Evolutionary conservation across 2,113 vertebrate genomes (phyloP).

Genomic region (Grallaria varia): DNA sequence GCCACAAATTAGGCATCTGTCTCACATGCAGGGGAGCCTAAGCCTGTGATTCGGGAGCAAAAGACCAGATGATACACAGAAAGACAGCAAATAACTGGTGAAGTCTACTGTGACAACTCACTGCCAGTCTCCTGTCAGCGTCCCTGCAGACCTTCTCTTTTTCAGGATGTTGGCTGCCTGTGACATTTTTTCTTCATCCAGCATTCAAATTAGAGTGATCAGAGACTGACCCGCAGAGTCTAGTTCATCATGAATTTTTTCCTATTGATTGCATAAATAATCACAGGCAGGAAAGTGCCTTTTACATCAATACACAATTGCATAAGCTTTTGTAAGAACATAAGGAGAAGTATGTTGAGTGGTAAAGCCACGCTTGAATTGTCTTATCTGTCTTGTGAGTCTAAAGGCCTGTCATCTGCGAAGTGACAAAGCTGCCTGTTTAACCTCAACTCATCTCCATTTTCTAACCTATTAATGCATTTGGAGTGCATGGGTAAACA

Average conservation of each 20-base stretch:
- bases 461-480: conserved; percentile 12
- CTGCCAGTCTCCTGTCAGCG: not conserved
- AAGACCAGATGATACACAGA: conserved; percentile 20
- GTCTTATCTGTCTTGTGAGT: conserved; percentile 3
- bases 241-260: conserved; percentile 25
- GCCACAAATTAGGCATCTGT: conserved; percentile 44
- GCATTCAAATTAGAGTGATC: conserved; percentile 52
- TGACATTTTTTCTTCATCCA: conserved; percentile 38
- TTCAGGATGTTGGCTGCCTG: conserved; percentile 11
- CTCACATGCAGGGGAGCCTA: not conserved
- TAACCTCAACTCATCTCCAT: conserved; percentile 14
- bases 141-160: not conserved
- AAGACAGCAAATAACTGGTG: not conserved
- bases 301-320: conserved; percentile 31
- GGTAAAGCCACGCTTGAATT: conserved; percentile 30
- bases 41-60: conserved; percentile 11
- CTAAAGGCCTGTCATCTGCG: conserved; percentile 19
- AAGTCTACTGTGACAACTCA: not conserved
- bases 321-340: conserved; percentile 23
- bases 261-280: conserved; percentile 64
- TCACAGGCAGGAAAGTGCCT: conserved; percentile 12
- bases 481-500: not conserved
- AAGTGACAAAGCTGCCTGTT: conserved; percentile 24
- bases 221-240: conserved; percentile 23
- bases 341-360: not conserved